Conservation (phyloP, 2,888 invertebrate species). For the Acleris emargana region DNA sequence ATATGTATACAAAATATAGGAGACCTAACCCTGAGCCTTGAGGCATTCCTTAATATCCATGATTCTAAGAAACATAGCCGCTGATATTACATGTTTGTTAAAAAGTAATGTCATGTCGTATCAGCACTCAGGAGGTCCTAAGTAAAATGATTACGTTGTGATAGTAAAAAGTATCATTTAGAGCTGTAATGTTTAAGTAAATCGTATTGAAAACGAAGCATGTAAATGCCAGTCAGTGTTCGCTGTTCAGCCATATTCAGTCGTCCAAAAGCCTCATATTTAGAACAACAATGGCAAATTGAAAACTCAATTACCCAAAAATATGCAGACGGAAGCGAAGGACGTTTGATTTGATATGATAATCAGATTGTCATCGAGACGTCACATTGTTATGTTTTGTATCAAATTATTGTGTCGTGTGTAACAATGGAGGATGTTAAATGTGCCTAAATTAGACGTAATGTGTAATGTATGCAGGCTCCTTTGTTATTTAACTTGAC, state of each 20-base stretch:
- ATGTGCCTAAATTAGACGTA: conserved; percentile 28
- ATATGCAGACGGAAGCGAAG: conserved; percentile 12
- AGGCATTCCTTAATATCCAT: too few species aligned
- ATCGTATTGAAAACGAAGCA: too few species aligned
- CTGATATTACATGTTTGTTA: too few species aligned
- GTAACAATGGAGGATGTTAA: conserved; percentile 30
- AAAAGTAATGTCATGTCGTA: too few species aligned
- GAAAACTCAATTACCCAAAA: conserved; percentile 30
- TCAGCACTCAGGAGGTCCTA: too few species aligned
- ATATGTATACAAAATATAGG: too few species aligned
- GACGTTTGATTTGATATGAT: conserved; percentile 30
- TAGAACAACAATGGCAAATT: conserved; percentile 17
- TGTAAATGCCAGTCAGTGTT: conserved; percentile 4
- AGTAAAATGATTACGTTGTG: too few species aligned
- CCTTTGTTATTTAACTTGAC: conserved; percentile 16
- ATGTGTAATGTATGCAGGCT: conserved; percentile 21
- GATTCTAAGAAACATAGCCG: too few species aligned
- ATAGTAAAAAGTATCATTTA: too few species aligned
- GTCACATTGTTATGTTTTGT: conserved; percentile 24
- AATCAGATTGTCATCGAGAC: conserved; percentile 30
- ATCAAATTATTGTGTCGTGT: conserved; percentile 19
- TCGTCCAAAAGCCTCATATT: conserved; percentile 3
- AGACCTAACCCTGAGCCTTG: too few species aligned
- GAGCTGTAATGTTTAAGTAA: too few species aligned
- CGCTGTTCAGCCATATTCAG: background rate